Evolutionary conservation across 2,797 vertebrate genomes (phyloP).

Genomic region (Ibycter americanus): DNA sequence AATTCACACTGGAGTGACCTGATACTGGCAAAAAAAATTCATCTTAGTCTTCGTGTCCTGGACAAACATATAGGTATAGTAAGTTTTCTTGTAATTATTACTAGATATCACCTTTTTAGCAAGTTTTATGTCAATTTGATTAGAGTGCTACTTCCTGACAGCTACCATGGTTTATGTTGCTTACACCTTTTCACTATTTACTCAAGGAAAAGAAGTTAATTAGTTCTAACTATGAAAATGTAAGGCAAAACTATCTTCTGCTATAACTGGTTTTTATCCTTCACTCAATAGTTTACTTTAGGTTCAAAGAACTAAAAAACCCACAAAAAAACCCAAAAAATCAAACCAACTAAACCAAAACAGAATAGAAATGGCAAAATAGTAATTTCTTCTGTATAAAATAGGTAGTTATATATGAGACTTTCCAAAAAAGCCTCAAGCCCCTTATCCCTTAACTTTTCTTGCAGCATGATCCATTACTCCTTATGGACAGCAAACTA

Average conservation of each 20-base stretch:
- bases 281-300: conserved; percentile 35
- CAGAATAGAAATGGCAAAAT: conserved; percentile 12
- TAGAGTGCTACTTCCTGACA: conserved; percentile 40
- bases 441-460: conserved; percentile 10
- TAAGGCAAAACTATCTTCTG: not conserved
- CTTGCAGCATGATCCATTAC: conserved; percentile 59
- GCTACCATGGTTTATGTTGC: conserved; percentile 31
- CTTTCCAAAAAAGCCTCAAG: not conserved
- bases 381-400: conserved; percentile 33
- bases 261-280: not conserved
- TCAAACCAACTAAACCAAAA: not conserved
- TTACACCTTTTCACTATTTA: conserved; percentile 66
- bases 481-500: conserved; percentile 23
- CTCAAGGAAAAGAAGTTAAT: conserved; percentile 54
- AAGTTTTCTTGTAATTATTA: conserved; percentile 41
- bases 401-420: not conserved
- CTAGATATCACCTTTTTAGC: conserved; percentile 30
- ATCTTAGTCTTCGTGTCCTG: not conserved
- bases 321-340: too few relatives aligned
- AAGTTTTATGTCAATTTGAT: conserved; percentile 65
- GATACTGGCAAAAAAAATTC: not conserved
- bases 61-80: conserved; percentile 3
- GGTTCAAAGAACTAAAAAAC: conserved; percentile 32
- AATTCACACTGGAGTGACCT: not conserved
- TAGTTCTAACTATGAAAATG: conserved; percentile 53